Base-by-base conservation (phyloP, 1,140 invertebrate species). In the Zaprionus kolodkinae region DNA sequence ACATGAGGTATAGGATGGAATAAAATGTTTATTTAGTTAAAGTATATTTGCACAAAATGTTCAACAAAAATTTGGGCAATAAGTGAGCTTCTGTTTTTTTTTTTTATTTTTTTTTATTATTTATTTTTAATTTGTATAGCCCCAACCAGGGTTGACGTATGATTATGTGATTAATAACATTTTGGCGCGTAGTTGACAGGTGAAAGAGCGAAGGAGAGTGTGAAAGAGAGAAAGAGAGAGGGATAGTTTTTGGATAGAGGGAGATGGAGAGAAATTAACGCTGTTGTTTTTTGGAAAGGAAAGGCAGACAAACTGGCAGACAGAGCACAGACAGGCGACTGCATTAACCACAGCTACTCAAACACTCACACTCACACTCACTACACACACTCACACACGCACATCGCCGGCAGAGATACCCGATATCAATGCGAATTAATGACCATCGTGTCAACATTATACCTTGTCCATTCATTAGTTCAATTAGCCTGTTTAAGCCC, bases 391-490 rank as follows among this genome's bases (percentile, higher is more conserved):
- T 33, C 59, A 69, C 21, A 25, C 68, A 57, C 21, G 25, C 68
- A 57, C 38, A 12, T 65, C 12, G 21, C 35, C 10, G 36, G 27
- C 12, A 61, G 61, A 63, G 55, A 57, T 70, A 25, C 43, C 63
- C 55, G 25, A 64, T 78, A 69, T 80, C 48, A 62, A 68, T 56
- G 61, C 56, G 63, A 84, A 76, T 81, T 73, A 79, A 76, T 76
- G 35, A 80, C 12, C 57, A 45, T 72, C 78, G 67, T 82, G 79
- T 86, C 82, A 86, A 82, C 83, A 59, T 64, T 43, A 67, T 70
- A 54, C 50, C 64, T 36, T 30, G 45, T 88, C 76, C 65, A 88
- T 83, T 88, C 79, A 86, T 86, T 86, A 77, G 79, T 79, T 87
- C 83, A 87, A 87, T 86, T 86, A 86, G 68, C 79, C 76, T 61